Evolutionary conservation across 1,140 invertebrate species (phyloP).

Genomic region (Philaenus spumarius): DNA sequence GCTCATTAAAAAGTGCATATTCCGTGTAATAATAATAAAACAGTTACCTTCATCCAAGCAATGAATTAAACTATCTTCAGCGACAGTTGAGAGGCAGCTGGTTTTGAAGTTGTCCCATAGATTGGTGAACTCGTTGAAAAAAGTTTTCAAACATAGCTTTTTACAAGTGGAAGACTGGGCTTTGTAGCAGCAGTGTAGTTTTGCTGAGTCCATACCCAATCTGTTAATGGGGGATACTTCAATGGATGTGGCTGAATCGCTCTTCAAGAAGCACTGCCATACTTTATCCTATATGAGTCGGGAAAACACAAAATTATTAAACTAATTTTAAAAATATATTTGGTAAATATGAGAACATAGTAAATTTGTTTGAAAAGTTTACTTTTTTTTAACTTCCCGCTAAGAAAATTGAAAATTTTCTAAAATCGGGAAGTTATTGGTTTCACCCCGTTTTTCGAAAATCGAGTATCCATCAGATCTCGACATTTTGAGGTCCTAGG

Average conservation of each 20-base stretch:
- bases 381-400: too few species aligned
- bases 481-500: too few species aligned
- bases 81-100: constrained; percentile 61
- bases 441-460: too few species aligned
- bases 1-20: too few species aligned
- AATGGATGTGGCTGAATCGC: constrained; percentile 35
- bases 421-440: too few species aligned
- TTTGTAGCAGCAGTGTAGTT: constrained; percentile 78
- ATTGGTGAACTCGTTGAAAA: constrained; percentile 69
- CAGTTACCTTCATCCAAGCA: constrained; percentile 78
- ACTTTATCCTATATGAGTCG: constrained; percentile 51
- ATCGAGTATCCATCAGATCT: too few species aligned
- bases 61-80: constrained; percentile 62
- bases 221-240: constrained; percentile 41
- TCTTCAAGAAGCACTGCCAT: constrained; percentile 54
- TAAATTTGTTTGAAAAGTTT: too few species aligned
- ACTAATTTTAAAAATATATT: too few species aligned
- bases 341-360: too few species aligned
- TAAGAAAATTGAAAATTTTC: too few species aligned
- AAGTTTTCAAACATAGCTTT: constrained; percentile 71
- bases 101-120: constrained; percentile 67
- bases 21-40: too few species aligned
- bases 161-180: constrained; percentile 61
- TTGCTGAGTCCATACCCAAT: constrained; percentile 73
- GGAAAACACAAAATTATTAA: too few species aligned